phyloP scores from a whole-genome alignment of 2,888 invertebrate genomes.

The Amblyteles armatorius region DNA sequence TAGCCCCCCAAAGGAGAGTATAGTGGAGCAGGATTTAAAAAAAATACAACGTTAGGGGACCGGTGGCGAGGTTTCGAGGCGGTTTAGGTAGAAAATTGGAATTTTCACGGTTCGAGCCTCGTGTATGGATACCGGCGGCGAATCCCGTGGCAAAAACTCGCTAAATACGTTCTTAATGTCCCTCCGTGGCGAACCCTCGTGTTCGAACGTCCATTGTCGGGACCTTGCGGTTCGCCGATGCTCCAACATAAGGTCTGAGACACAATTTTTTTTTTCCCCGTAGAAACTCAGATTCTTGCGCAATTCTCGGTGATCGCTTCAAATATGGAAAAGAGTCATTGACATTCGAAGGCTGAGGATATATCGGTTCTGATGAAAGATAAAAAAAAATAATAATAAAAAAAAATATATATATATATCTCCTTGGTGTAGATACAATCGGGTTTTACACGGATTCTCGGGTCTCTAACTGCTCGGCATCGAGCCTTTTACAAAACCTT shows the following conservation, averaged over 20 bases:
- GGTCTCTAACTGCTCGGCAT: slow-evolving; percentile 43
- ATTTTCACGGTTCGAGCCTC: slow-evolving; percentile 75
- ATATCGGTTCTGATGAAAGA: neutral
- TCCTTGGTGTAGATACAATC: slow-evolving; percentile 69
- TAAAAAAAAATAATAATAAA: neutral
- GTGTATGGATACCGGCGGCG: slow-evolving; percentile 41
- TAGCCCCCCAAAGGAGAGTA: slow-evolving; percentile 55
- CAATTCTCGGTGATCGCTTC: neutral
- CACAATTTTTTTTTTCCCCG: neutral
- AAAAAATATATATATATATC: neutral
- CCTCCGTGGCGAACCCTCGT: slow-evolving; percentile 52
- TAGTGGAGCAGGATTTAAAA: slow-evolving; percentile 46
- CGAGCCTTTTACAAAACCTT: slow-evolving; percentile 74
- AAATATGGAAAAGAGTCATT: slow-evolving; percentile 9
- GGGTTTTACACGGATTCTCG: slow-evolving; percentile 71
- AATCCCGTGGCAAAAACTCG: slow-evolving; percentile 71
- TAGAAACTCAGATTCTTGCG: neutral
- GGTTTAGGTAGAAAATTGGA: slow-evolving; percentile 65
- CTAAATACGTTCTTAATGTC: slow-evolving; percentile 80
- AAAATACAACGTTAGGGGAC: slow-evolving; percentile 40
- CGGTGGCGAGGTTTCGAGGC: slow-evolving; percentile 8
- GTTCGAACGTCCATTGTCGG: slow-evolving; percentile 36
- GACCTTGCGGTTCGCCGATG: slow-evolving; percentile 71
- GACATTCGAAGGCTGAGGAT: slow-evolving; percentile 1
- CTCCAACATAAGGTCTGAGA: slow-evolving; percentile 19